Conservation (phyloP, 2,113 vertebrate species). For the Aegithalos caudatus region DNA sequence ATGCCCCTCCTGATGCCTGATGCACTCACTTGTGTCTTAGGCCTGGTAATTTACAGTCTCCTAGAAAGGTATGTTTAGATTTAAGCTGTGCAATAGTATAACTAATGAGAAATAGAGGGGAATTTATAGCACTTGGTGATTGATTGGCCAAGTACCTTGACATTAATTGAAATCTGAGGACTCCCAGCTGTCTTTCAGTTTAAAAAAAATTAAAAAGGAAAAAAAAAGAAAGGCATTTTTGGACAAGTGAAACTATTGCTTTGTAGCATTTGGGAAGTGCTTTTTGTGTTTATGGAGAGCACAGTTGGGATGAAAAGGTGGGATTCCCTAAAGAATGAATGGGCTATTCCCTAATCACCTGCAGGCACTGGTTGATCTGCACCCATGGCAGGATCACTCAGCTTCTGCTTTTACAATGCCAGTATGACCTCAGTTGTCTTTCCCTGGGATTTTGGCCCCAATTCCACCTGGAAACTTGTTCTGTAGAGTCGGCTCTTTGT, state of each 20-base stretch:
- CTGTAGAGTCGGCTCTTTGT: neutral
- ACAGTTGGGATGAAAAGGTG: neutral
- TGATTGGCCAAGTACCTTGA: conserved; percentile 31
- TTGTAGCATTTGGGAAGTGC: neutral
- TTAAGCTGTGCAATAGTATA: conserved; percentile 46
- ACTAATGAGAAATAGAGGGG: conserved; percentile 71
- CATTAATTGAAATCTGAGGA: conserved; percentile 70
- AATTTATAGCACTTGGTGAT: conserved; percentile 62
- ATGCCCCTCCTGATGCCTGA: neutral
- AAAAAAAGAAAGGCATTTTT: too few species aligned
- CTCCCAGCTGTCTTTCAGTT: conserved; percentile 52
- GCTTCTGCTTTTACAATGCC: neutral
- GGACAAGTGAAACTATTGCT: neutral
- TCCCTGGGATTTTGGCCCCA: neutral
- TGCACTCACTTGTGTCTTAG: conserved; percentile 12
- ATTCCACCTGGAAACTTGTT: accelerated
- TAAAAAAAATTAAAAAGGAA: neutral
- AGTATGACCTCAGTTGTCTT: neutral
- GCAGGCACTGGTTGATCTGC: neutral
- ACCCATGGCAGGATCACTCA: accelerated
- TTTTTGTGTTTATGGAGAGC: neutral
- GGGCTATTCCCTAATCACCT: neutral
- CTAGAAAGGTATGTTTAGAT: conserved; percentile 53
- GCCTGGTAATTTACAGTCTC: conserved; percentile 50
- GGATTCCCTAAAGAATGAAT: too few species aligned